Conservation (phyloP, 2,888 invertebrate genomes). For the Trissonchulus sp. region DNA sequence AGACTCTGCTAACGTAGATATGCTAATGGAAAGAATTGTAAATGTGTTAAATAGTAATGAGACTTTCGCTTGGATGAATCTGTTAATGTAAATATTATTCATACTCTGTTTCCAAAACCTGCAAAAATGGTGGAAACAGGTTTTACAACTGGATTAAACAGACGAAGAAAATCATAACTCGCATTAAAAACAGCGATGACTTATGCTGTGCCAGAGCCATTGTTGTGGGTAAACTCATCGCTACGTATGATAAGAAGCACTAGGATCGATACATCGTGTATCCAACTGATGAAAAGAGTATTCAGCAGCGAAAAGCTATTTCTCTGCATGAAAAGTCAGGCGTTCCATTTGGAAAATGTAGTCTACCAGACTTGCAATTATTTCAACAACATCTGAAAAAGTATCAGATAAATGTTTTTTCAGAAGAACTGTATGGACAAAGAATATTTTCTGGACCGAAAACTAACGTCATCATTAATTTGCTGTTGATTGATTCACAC, state of each 20-base stretch:
- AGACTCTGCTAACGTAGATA: background rate
- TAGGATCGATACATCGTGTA: background rate
- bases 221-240: background rate
- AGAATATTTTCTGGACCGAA: background rate
- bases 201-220: background rate
- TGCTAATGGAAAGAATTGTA: conserved; percentile 19
- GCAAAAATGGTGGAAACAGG: background rate
- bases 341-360: background rate
- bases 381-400: background rate
- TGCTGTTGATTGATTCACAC: background rate
- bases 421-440: background rate
- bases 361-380: background rate
- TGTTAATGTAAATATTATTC: conserved; percentile 19
- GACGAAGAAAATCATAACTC: background rate
- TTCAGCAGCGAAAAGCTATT: background rate
- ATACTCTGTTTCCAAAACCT: conserved; percentile 7
- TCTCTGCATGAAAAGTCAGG: background rate
- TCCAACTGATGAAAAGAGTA: background rate
- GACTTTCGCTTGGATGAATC: background rate
- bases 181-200: background rate
- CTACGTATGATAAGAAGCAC: background rate
- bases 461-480: background rate
- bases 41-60: conserved; percentile 13
- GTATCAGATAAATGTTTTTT: background rate
- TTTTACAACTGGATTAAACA: background rate